phyloP scores from a whole-genome alignment of 2,888 invertebrate species.

The Latrodectus hesperus region DNA sequence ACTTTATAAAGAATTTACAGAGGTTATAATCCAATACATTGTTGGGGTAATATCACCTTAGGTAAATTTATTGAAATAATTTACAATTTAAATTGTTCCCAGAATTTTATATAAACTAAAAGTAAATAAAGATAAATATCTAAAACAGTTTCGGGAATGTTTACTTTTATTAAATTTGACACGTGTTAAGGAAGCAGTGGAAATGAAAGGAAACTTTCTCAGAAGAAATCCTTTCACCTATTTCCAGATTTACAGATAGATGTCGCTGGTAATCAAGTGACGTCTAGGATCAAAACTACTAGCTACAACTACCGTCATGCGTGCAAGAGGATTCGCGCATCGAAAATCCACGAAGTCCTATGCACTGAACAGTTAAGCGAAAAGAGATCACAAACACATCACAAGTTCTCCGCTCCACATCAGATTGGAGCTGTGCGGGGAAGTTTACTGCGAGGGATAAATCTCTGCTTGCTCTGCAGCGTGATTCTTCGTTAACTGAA shows the following conservation, averaged over 20 bases:
- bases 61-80: too few species aligned
- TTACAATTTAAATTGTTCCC: too few species aligned
- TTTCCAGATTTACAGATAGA: constrained; percentile 19
- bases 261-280: constrained; percentile 29
- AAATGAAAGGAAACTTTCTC: background rate
- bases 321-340: constrained; percentile 31
- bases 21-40: too few species aligned
- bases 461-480: too few species aligned
- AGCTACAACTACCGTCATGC: constrained; percentile 46
- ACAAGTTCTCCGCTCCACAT: constrained; percentile 1
- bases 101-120: too few species aligned
- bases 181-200: too few species aligned
- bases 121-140: too few species aligned
- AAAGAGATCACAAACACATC: constrained; percentile 41
- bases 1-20: too few species aligned
- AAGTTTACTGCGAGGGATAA: background rate
- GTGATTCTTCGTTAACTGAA: too few species aligned
- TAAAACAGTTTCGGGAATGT: too few species aligned
- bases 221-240: background rate
- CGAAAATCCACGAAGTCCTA: constrained; percentile 47
- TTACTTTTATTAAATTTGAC: too few species aligned
- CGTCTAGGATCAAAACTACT: constrained; percentile 41
- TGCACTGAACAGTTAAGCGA: constrained; percentile 5
- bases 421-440: constrained; percentile 6
- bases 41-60: too few species aligned